phyloP scores from a whole-genome alignment of 2,888 invertebrate genomes.

The Calameuta idolon region DNA sequence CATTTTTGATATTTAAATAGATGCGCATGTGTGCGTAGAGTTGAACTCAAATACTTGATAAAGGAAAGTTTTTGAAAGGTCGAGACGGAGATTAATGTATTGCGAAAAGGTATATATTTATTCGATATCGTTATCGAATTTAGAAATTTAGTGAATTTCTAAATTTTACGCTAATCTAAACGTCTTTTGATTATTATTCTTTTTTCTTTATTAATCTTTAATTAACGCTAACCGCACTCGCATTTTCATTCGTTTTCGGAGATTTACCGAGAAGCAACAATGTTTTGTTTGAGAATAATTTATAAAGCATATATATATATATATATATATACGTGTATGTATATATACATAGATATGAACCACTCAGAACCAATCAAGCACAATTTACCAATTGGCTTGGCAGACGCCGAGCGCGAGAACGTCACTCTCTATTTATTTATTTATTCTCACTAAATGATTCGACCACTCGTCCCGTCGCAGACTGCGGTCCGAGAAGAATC shows the following conservation, averaged over 20 bases:
- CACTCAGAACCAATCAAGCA: constrained; percentile 2
- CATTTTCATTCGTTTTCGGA: too few relatives aligned
- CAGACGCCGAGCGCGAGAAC: constrained; percentile 33
- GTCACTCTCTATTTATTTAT: constrained; percentile 4
- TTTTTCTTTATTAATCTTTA: neutral
- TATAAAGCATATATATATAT: neutral
- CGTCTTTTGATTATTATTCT: too few relatives aligned
- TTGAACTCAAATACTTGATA: neutral
- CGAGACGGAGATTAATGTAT: neutral
- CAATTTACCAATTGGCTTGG: constrained; percentile 40
- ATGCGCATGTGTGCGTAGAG: too few relatives aligned
- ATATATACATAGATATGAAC: neutral
- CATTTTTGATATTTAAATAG: neutral
- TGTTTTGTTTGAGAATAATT: neutral
- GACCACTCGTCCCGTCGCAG: neutral
- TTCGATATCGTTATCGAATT: neutral
- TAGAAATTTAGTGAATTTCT: neutral
- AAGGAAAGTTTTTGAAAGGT: neutral
- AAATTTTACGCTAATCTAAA: neutral
- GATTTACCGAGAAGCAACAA: neutral
- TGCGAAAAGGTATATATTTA: neutral
- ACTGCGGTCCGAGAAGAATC: neutral
- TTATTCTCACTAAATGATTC: constrained; percentile 6
- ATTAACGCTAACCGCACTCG: neutral
- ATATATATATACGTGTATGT: too few relatives aligned